Conservation (phyloP, 2,113 vertebrate species). For the Bungarus multicinctus region DNA sequence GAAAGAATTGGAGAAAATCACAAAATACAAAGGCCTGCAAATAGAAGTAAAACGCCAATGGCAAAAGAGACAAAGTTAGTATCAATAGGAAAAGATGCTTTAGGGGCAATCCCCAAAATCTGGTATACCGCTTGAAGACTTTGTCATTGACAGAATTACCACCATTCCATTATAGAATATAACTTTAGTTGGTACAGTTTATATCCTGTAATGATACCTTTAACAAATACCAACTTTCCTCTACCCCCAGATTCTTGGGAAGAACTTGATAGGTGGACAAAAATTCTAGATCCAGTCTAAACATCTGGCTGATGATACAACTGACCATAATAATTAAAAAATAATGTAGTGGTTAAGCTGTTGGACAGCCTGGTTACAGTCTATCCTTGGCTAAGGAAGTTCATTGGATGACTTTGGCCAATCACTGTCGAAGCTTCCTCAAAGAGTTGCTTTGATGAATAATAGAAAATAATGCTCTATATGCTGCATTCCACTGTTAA, state of each 20-base stretch:
- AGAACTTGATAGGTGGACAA: background rate
- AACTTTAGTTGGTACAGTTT: background rate
- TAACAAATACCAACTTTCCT: background rate
- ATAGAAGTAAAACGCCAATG: background rate
- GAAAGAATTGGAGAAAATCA: background rate
- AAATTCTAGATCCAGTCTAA: background rate
- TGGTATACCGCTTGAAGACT: background rate
- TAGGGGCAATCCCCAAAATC: background rate
- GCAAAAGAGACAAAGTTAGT: background rate
- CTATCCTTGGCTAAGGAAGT: background rate
- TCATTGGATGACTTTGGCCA: background rate
- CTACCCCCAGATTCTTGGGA: background rate
- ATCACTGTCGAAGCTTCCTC: background rate
- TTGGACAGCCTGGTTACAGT: background rate
- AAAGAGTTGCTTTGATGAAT: background rate
- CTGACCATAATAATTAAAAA: background rate
- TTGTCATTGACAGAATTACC: background rate
- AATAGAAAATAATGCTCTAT: background rate
- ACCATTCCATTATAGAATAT: background rate
- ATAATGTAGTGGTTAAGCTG: background rate
- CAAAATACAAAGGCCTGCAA: background rate
- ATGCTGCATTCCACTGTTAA: background rate
- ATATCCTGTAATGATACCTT: background rate
- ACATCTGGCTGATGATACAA: background rate
- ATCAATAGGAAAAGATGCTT: background rate